phyloP scores from a whole-genome alignment of 2,113 vertebrate genomes.

The Bothrops jararaca region DNA sequence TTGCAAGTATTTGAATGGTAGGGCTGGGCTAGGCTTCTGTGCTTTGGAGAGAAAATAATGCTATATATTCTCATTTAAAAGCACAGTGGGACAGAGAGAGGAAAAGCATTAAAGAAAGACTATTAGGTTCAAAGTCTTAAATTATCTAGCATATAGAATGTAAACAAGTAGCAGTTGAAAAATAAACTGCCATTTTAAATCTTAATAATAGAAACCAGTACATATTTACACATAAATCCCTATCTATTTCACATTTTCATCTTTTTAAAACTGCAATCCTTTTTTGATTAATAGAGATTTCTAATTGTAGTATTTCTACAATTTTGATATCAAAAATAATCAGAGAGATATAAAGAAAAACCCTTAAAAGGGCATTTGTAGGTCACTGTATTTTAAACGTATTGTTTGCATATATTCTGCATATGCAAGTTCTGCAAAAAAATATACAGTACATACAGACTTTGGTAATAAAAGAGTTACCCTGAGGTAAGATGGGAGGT shows the following conservation, averaged over 20 bases:
- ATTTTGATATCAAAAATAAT: background rate
- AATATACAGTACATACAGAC: too few species aligned
- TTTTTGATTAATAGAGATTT: background rate
- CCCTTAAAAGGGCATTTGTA: background rate
- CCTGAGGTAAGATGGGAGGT: too few species aligned
- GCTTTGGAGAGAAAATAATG: background rate
- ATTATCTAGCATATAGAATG: background rate
- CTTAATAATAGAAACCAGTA: background rate
- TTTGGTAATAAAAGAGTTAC: background rate
- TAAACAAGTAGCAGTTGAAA: background rate
- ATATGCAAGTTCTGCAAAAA: background rate
- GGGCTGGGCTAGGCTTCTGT: background rate
- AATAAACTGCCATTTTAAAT: background rate
- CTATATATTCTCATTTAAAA: background rate
- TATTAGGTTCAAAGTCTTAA: background rate
- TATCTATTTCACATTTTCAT: background rate
- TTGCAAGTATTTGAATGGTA: background rate
- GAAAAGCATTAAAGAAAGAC: background rate
- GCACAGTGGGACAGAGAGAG: background rate
- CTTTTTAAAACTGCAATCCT: background rate
- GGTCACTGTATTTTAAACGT: background rate
- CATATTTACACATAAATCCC: background rate
- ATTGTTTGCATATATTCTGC: background rate
- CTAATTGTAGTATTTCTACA: background rate
- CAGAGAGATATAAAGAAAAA: background rate